A percentile compares a stretch with the other conserved stretches of the same genome.
Conservation (phyloP, 2,888 invertebrate species). For the Acrobasis suavella region DNA sequence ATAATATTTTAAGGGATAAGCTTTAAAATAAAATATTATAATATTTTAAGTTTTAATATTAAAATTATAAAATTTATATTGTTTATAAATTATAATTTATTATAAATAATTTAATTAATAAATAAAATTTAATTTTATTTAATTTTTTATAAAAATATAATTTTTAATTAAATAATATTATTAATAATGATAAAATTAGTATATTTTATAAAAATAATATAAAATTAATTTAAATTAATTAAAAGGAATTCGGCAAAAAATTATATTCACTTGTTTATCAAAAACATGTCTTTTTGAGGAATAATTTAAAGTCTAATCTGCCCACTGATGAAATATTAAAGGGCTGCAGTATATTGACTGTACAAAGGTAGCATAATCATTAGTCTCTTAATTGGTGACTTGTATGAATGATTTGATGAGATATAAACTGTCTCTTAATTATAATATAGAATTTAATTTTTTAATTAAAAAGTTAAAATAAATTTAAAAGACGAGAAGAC, state of each 20-base stretch:
- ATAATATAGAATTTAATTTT: constrained; percentile 71
- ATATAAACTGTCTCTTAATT: constrained; percentile 82
- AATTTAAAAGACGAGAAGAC: constrained; percentile 88
- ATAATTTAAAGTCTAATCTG: constrained; percentile 86
- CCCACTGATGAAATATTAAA: constrained; percentile 87
- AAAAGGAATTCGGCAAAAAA: constrained; percentile 85
- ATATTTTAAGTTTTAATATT: constrained; percentile 52
- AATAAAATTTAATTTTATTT: constrained; percentile 62
- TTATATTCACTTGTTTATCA: constrained; percentile 88
- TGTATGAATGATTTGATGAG: constrained; percentile 89
- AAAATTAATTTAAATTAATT: constrained; percentile 56
- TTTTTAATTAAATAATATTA: constrained; percentile 68
- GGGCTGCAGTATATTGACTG: constrained; percentile 90
- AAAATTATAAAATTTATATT: constrained; percentile 82
- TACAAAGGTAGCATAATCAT: constrained; percentile 90
- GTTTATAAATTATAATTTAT: constrained; percentile 78
- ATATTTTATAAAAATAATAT: constrained; percentile 55
- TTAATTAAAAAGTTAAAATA: constrained; percentile 85
- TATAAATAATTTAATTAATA: constrained; percentile 66
- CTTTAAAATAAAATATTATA: constrained; percentile 82
- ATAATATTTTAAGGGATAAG: constrained; percentile 83
- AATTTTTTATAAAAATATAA: constrained; percentile 68
- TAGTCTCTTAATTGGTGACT: constrained; percentile 91
- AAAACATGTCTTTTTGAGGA: constrained; percentile 87
- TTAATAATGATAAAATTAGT: constrained; percentile 84